Percentiles rank a stretch among this genome's conserved stretches.
phyloP scores from a whole-genome alignment of 2,888 invertebrate species.

The Tiphia femorata region DNA sequence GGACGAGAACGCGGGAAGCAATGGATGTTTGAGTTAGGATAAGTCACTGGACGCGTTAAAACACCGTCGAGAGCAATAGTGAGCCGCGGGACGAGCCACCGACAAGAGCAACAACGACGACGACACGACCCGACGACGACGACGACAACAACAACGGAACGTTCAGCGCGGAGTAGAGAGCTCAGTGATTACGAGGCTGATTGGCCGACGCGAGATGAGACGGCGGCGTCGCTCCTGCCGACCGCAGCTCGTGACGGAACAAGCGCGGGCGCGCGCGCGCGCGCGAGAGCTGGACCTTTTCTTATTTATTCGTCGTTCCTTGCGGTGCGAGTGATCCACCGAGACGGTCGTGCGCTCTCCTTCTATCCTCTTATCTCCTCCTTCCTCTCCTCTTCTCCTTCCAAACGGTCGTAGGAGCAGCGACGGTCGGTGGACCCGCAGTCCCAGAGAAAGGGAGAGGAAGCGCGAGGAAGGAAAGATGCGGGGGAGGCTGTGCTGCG shows the following conservation, averaged over 20 bases:
- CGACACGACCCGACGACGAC: constrained; percentile 43
- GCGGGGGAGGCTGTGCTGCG: neutral
- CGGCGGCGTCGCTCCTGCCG: constrained; percentile 66
- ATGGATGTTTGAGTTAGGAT: no score
- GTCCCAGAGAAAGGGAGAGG: constrained; percentile 25
- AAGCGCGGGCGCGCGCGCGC: constrained; percentile 44
- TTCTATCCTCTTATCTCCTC: no score
- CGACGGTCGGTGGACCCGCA: constrained; percentile 14
- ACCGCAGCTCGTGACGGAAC: constrained; percentile 65
- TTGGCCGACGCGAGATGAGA: constrained; percentile 69
- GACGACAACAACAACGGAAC: constrained; percentile 51
- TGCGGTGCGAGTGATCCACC: constrained; percentile 31
- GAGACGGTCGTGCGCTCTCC: neutral
- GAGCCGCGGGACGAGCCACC: constrained; percentile 35
- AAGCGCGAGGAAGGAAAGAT: constrained; percentile 1
- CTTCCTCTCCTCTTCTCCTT: no score
- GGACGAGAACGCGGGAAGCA: no score
- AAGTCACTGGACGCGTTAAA: no score
- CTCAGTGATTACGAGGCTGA: constrained; percentile 69
- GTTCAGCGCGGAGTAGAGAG: constrained; percentile 57
- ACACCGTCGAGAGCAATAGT: constrained; percentile 19
- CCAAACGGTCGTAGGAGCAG: constrained; percentile 25
- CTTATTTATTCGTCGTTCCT: constrained; percentile 50
- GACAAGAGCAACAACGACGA: constrained; percentile 44
- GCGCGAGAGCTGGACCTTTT: constrained; percentile 37